phyloP scores from a whole-genome alignment of 2,797 vertebrate genomes.

The Poeciliopsis infans region DNA sequence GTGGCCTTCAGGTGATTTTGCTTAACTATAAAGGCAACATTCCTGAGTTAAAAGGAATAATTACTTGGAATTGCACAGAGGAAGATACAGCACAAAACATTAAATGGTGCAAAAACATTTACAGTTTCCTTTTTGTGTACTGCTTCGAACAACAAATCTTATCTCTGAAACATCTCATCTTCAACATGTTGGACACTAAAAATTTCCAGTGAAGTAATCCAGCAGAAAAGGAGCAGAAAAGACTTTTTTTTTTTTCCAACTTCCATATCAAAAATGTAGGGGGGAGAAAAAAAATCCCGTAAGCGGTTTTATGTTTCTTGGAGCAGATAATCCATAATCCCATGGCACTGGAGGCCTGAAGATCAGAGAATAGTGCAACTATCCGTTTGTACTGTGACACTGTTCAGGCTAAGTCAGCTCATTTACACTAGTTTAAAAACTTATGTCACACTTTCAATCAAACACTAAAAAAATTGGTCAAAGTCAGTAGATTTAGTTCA shows the following conservation, averaged over 20 bases:
- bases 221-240: background rate
- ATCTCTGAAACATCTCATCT: background rate
- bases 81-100: background rate
- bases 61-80: slow-evolving; percentile 17
- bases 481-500: background rate
- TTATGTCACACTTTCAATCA: background rate
- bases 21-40: slow-evolving; percentile 33
- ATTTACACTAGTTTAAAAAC: background rate
- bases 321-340: background rate
- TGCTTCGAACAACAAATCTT: background rate
- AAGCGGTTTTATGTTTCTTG: background rate
- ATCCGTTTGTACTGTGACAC: background rate
- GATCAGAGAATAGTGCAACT: background rate
- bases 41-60: slow-evolving; percentile 24
- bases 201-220: background rate
- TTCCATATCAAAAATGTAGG: background rate
- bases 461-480: background rate
- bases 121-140: background rate
- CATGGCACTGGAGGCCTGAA: background rate
- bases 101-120: background rate
- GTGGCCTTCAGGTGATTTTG: slow-evolving; percentile 23
- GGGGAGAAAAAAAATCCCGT: background rate
- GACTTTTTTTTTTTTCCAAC: background rate
- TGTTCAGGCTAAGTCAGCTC: background rate
- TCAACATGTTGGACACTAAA: background rate